Evolutionary conservation across 1,140 invertebrate species (phyloP).

Genomic region (Hylaeus anthracinus): DNA sequence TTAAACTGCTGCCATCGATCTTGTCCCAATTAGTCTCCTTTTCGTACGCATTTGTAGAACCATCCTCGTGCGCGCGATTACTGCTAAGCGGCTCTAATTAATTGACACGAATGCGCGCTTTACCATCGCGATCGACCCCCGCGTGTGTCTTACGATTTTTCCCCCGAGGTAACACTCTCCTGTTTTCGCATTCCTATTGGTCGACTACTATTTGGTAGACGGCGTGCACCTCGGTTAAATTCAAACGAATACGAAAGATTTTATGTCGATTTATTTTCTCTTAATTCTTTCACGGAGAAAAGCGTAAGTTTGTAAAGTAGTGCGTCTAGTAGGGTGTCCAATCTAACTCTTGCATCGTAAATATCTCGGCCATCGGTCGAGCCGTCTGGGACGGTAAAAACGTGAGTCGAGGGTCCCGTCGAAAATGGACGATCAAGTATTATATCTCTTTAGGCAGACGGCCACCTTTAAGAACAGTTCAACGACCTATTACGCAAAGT

Average conservation of each 20-base stretch:
- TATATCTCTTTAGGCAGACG: background rate
- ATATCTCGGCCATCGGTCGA: too few species aligned
- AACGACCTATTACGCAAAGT: background rate
- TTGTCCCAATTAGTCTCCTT: constrained; percentile 9
- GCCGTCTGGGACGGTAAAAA: background rate
- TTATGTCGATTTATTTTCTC: too few species aligned
- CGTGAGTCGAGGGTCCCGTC: too few species aligned
- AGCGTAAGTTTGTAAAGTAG: too few species aligned
- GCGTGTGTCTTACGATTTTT: background rate
- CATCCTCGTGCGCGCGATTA: background rate
- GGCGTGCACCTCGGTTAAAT: too few species aligned
- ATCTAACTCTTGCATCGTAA: too few species aligned
- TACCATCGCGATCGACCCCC: background rate
- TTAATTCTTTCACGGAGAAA: too few species aligned
- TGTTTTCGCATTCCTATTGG: too few species aligned
- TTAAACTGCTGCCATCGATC: constrained; percentile 7
- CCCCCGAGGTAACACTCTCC: too few species aligned
- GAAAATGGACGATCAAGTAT: background rate
- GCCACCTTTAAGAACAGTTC: background rate
- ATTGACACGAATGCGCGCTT: constrained; percentile 1
- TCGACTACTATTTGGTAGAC: too few species aligned
- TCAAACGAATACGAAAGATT: too few species aligned
- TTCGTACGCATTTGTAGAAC: background rate
- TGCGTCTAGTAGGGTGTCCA: too few species aligned
- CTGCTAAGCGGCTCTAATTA: constrained; percentile 3